phyloP scores from a whole-genome alignment of 35 echinoderm and acorn worm species.

The Apostichopus parvimensis region DNA sequence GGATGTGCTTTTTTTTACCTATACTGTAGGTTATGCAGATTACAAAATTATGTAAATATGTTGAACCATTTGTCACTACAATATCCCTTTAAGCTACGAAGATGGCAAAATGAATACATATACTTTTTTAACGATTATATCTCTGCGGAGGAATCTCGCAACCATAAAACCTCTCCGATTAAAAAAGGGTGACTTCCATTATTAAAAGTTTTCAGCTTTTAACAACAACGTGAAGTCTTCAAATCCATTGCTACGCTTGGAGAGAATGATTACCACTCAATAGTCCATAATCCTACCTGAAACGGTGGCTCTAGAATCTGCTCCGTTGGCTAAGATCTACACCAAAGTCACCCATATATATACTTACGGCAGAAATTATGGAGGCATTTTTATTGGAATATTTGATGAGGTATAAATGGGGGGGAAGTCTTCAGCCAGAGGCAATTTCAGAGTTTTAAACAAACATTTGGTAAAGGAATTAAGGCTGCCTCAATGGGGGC shows the following conservation, averaged over 20 bases:
- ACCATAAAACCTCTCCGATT: no score
- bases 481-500: conserved; percentile 5
- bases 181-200: no score
- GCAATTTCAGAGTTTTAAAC: not conserved
- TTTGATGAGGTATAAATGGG: conserved; percentile 30
- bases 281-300: not conserved
- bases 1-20: no score
- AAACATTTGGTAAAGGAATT: conserved; percentile 43
- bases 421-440: not conserved
- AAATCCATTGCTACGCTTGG: not conserved
- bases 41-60: no score
- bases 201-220: no score
- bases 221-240: no score
- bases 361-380: not conserved
- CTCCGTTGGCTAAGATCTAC: not conserved
- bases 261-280: not conserved
- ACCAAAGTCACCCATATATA: not conserved
- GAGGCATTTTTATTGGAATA: conserved; percentile 50
- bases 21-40: no score
- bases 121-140: no score
- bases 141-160: no score
- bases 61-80: no score
- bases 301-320: not conserved
- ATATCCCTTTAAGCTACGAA: no score
- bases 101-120: no score